Evolutionary conservation across 2,797 vertebrate genomes (phyloP), one percentile per base, ranked within the genome.

Genomic region (Xiphorhynchus erythropygius): DNA sequence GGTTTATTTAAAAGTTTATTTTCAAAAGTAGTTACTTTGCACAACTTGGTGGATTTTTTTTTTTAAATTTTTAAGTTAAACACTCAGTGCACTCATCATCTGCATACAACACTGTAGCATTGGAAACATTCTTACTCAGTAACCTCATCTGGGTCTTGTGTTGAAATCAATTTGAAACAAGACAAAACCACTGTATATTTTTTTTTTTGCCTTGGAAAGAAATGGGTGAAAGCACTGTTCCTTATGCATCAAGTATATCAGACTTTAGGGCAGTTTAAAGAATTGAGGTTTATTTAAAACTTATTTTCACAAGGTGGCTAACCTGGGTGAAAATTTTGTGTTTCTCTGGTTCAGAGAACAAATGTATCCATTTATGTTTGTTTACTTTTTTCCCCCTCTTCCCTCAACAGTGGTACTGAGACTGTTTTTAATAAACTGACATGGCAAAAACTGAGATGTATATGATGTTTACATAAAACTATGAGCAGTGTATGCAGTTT

Each of bases 401-500:
- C 97, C 96, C 89, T 89, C 60, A 73, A 87, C 93, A 94, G 97
- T 98, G 98, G 98, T 98, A 98, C 98, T 98, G 97, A 96, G 97
- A 96, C 97, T 97, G 97, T 98, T 98, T 97, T 96, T 96, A 97
- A 97, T 97, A 96, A 97, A 97, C 94, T 96, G 97, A 98, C 94
- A 95, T 97, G 97, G 96, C 94, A 97, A 91, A 96, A 98, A 93
- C 96, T 96, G 96, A 97, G 94, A 97, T 97, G 92, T 93, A 94
- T 95, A 97, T 97, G 97, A 97, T 98, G 98, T 98, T 98, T 98
- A 98, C 98, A 98, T 97, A 93, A 98, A 98, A 97, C 90, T 97
- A 97, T 97, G 96, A 97, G 96, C 96, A 98, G 98, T 98, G 98
- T 98, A 98, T 97, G 98, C 97, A 98, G 98, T 96, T 98, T 98